Conservation (phyloP, 2,113 vertebrate species). For the Ceyx margarethae region DNA sequence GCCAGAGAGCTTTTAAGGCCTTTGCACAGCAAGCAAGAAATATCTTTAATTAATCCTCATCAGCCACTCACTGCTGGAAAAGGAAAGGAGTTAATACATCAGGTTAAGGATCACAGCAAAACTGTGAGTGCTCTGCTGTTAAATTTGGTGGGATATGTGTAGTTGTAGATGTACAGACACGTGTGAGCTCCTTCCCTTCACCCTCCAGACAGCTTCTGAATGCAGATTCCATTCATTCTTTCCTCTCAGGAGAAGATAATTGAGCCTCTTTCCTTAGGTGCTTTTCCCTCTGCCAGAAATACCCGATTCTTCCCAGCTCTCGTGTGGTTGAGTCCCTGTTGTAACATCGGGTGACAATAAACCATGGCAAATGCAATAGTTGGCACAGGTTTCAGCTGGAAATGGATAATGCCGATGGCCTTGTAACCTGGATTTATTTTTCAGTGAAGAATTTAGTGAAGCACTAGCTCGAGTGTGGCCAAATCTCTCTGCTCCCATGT, state of each 20-base stretch:
- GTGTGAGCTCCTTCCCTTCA: neutral
- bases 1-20: neutral
- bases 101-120: neutral
- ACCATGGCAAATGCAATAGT: neutral
- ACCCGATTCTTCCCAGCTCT: neutral
- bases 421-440: neutral
- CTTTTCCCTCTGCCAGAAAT: neutral
- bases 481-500: neutral
- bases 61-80: neutral
- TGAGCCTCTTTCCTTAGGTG: neutral
- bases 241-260: neutral
- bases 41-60: neutral
- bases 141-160: neutral
- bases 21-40: neutral
- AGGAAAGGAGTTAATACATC: neutral
- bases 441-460: neutral
- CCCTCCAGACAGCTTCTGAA: neutral
- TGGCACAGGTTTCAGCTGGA: neutral
- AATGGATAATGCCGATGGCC: neutral
- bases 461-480: neutral
- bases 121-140: neutral
- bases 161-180: neutral
- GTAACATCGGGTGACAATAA: neutral
- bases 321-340: neutral
- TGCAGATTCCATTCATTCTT: neutral